Evolutionary conservation across 1,140 invertebrate genomes (phyloP), one percentile per base, ranked within the genome.

Genomic region (Tetraneura akinire): DNA sequence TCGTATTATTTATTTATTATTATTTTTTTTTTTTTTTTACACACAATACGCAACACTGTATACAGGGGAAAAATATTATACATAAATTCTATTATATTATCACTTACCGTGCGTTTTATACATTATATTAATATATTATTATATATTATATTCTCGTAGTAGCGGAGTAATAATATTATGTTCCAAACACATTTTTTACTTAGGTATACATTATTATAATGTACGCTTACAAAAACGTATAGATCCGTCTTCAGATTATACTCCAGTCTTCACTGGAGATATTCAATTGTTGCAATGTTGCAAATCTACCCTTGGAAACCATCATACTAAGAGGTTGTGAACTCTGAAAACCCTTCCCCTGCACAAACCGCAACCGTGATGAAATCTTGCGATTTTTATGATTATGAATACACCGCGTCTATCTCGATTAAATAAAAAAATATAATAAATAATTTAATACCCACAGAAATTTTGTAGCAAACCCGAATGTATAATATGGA

Each of bases 321-420:
- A 60, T n/a, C n/a, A n/a, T n/a, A n/a, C 55, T 26, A 60, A 62
- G 60, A 62, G 60, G 60, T 62, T 32, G 26, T 60, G 29, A 62
- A 32, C 14, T 37, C 32, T 32, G 60, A 32, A 62, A 32, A 32
- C 32, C 32, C 32, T 8, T 4, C 8, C 8, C 18, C 60, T 0
- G n/a, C n/a, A n/a, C n/a, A 32, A 62, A 32, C 29, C 23, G n/a
- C n/a, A 62, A 18, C 26, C 26, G 9, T 9, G 60, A 62, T 62
- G 60, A 62, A 62, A 62, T 62, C 26, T 62, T 16, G 9, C 32
- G 60, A 62, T 62, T 16, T 13, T 29, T 14, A 62, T 26, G 29
- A 62, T 62, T 14, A 32, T 62, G 29, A 32, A 29, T 32, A n/a
- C 14, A 32, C 32, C 29, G 26, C 18, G 16, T 62, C 60, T 62